Evolutionary conservation across 1,140 invertebrate genomes (phyloP).

Genomic region (Sitophilus oryzae): DNA sequence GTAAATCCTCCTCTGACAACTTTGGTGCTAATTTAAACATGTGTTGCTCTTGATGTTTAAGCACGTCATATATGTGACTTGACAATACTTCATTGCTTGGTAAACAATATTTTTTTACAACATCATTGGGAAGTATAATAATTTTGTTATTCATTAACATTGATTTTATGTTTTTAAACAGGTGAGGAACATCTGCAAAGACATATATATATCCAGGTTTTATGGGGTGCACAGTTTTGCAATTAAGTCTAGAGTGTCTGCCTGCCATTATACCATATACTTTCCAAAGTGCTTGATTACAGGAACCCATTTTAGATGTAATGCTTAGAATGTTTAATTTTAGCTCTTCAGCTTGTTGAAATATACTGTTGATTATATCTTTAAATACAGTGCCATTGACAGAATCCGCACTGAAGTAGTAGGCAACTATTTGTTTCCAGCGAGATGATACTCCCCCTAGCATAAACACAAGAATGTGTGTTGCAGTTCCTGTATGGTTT

Average conservation of each 20-base stretch:
- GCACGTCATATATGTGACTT: no score
- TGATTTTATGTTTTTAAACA: no score
- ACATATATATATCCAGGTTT: no score
- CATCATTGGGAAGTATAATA: no score
- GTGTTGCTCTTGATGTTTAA: no score
- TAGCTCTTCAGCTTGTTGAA: constrained; percentile 13
- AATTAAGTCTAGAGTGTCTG: constrained; percentile 2
- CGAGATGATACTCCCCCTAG: constrained; percentile 13
- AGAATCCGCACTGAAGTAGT: constrained; percentile 19
- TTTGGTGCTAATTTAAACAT: no score
- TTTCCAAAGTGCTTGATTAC: constrained; percentile 2
- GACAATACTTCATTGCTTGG: constrained; percentile 18
- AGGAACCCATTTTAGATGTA: constrained; percentile 16
- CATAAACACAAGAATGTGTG: constrained; percentile 23
- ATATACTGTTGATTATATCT: constrained; percentile 16
- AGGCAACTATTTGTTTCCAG: constrained; percentile 24
- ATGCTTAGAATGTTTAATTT: constrained; percentile 18
- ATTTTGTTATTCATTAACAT: no score
- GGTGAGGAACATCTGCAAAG: no score
- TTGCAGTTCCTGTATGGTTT: constrained; percentile 12
- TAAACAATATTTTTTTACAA: no score
- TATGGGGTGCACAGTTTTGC: constrained; percentile 3
- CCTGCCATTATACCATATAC: constrained; percentile 5
- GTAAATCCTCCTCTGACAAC: no score
- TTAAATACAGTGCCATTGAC: constrained; percentile 13